Evolutionary conservation across 92 coral and sea anemone species (phyloP).

Genomic region (Chrysogorgia sp.): DNA sequence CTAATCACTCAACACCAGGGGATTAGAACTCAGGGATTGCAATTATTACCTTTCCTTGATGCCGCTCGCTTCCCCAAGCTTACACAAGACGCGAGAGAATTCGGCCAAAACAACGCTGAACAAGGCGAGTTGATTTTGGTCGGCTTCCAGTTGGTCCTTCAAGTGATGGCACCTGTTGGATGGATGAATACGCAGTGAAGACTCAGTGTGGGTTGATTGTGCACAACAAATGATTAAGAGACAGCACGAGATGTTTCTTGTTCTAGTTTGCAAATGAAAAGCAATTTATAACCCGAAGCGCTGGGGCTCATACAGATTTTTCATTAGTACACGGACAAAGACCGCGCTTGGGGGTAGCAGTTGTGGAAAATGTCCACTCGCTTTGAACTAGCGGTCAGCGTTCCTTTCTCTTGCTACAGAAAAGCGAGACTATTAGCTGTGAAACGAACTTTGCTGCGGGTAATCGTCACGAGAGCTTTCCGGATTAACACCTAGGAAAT

Average conservation of each 20-base stretch:
- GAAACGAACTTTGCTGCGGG: constrained; percentile 44
- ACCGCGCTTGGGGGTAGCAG: constrained; percentile 49
- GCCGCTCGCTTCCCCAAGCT: constrained; percentile 16
- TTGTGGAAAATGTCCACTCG: constrained; percentile 32
- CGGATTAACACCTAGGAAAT: constrained; percentile 47
- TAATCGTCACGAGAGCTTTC: constrained; percentile 44
- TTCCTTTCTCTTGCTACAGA: neutral
- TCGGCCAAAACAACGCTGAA: neutral
- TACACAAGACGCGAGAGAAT: constrained; percentile 2
- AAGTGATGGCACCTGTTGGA: constrained; percentile 40
- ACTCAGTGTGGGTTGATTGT: constrained; percentile 46
- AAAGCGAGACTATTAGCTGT: constrained; percentile 37
- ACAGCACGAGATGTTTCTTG: constrained; percentile 52
- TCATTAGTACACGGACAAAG: constrained; percentile 46
- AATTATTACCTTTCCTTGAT: constrained; percentile 9
- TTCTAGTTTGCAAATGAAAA: constrained; percentile 48
- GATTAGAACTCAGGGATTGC: constrained; percentile 32
- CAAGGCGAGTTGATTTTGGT: constrained; percentile 7
- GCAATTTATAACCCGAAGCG: constrained; percentile 47
- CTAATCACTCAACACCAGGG: constrained; percentile 47
- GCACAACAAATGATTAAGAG: constrained; percentile 40
- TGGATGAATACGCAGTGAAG: constrained; percentile 26
- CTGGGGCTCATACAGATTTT: constrained; percentile 53
- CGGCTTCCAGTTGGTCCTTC: constrained; percentile 49
- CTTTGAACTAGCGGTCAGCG: constrained; percentile 42